phyloP scores from a whole-genome alignment of 92 coral and sea anemone genomes.

The Zoanthus sansibaricus region DNA sequence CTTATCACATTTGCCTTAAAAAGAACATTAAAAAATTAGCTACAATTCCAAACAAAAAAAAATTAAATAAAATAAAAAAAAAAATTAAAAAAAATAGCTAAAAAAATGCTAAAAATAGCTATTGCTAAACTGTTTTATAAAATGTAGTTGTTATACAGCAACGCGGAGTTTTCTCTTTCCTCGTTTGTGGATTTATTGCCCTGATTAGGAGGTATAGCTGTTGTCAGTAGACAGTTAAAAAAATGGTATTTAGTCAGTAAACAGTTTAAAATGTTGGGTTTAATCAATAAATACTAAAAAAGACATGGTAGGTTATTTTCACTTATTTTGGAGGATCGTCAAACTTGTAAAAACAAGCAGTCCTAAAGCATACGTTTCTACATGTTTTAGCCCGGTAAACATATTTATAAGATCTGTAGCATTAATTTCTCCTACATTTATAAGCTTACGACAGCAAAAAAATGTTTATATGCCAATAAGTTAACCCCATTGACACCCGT shows the following conservation, averaged over 20 bases:
- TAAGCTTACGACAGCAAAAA: neutral
- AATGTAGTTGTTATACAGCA: neutral
- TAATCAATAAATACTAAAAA: constrained; percentile 12
- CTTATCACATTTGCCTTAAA: neutral
- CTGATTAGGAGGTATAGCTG: constrained; percentile 19
- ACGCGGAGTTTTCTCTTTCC: no score
- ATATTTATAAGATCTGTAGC: neutral
- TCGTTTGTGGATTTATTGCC: neutral
- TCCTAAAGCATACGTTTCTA: constrained; percentile 8
- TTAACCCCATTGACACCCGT: neutral
- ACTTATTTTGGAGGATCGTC: constrained; percentile 8
- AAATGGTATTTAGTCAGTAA: constrained; percentile 10
- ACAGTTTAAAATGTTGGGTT: constrained; percentile 1
- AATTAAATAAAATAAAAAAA: no score
- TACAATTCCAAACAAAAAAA: neutral
- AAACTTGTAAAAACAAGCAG: neutral
- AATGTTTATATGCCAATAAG: neutral
- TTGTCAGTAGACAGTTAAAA: constrained; percentile 19
- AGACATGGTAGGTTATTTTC: constrained; percentile 10
- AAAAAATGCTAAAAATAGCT: neutral
- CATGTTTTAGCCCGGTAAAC: constrained; percentile 17
- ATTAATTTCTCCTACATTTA: neutral
- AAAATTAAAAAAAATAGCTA: no score
- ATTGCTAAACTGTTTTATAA: neutral
- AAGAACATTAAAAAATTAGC: neutral